Conservation (phyloP, 1,140 invertebrate genomes). For the Mesaphorura yosii region DNA sequence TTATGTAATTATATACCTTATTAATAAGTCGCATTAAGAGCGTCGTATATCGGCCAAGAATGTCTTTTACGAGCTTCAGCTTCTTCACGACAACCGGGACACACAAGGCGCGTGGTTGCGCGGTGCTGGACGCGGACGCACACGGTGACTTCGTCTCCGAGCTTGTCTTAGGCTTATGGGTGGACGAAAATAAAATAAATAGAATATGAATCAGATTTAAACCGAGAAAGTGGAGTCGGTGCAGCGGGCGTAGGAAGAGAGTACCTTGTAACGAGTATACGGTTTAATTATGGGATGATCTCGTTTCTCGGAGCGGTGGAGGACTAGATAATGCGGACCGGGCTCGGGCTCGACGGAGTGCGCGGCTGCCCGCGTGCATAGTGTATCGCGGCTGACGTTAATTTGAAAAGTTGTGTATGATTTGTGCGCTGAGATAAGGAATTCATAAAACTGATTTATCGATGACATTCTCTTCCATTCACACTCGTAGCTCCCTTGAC, state of each 20-base stretch:
- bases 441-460: constrained; percentile 33
- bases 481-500: constrained; percentile 28
- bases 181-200: too few species aligned
- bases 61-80: too few species aligned
- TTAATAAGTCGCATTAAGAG: too few species aligned
- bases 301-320: constrained; percentile 25
- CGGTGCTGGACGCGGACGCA: too few species aligned
- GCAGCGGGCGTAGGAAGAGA: background rate
- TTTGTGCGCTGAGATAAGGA: constrained; percentile 29
- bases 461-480: constrained; percentile 29
- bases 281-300: constrained; percentile 30
- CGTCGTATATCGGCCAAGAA: too few species aligned
- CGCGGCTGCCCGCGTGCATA: background rate
- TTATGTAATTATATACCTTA: too few species aligned
- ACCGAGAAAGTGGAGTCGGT: background rate
- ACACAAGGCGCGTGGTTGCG: too few species aligned
- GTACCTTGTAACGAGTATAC: too few species aligned
- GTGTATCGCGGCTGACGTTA: constrained; percentile 30
- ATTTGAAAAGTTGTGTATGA: constrained; percentile 33
- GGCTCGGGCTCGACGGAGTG: background rate
- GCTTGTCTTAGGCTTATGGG: too few species aligned
- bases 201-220: too few species aligned
- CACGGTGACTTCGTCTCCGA: too few species aligned
- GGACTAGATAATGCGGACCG: constrained; percentile 28
- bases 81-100: too few species aligned